phyloP scores from a whole-genome alignment of 2,888 invertebrate genomes.

The Elegia similella region DNA sequence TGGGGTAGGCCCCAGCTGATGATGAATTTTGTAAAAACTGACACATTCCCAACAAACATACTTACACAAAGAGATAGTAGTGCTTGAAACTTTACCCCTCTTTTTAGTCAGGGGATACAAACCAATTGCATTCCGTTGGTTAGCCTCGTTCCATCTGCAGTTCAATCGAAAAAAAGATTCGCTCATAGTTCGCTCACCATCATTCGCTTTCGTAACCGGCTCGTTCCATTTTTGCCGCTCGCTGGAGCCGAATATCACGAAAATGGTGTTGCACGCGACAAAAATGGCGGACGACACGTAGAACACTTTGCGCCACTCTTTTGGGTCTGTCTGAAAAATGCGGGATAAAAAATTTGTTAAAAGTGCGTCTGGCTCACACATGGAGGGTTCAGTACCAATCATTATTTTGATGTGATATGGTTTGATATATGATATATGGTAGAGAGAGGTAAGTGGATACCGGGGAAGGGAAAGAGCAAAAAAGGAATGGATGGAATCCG shows the following conservation, averaged over 20 bases:
- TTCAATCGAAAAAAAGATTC: not conserved
- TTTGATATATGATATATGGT: too few species aligned
- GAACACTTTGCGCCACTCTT: constrained; percentile 88
- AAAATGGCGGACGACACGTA: constrained; percentile 86
- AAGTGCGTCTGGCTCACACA: not conserved
- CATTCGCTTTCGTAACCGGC: constrained; percentile 12
- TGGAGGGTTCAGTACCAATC: not conserved
- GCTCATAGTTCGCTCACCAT: not conserved
- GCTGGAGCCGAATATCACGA: constrained; percentile 85
- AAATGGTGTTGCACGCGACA: constrained; percentile 83
- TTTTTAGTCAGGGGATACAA: too few species aligned
- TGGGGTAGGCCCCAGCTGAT: too few species aligned
- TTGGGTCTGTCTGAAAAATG: constrained; percentile 75
- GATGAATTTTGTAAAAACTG: too few species aligned
- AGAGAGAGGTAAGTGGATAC: too few species aligned
- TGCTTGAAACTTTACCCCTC: too few species aligned
- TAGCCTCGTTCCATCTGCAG: constrained; percentile 80
- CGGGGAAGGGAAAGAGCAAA: too few species aligned
- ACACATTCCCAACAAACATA: too few species aligned
- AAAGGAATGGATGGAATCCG: too few species aligned
- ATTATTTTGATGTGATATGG: too few species aligned
- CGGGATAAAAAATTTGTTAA: not conserved
- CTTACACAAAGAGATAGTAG: too few species aligned
- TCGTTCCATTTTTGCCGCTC: constrained; percentile 88
- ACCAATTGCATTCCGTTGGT: not conserved